Base-by-base conservation (phyloP, 2,113 vertebrate genomes). In the Trematomus loennbergii region DNA sequence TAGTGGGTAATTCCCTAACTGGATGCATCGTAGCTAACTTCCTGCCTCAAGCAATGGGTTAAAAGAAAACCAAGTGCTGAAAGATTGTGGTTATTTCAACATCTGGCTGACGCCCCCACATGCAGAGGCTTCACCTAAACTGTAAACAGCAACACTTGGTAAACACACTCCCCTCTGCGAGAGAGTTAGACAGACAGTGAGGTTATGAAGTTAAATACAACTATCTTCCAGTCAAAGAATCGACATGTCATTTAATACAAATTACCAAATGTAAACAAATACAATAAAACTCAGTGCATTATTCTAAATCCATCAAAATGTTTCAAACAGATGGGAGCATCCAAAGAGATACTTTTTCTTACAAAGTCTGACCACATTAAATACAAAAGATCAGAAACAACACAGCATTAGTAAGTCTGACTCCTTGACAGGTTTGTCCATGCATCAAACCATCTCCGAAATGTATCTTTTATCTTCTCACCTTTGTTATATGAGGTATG, bases 91-190 rank as follows among this genome's bases (percentile, higher is more conserved):
- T 78, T 81, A 82, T 72, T 67, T 79, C 52, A 85, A 88, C 89
- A 89, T 88, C 86, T 90, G 87, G 75, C 72, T 64, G 40, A 82
- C 73, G 16, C 81, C 70, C 68, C 64, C 86, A 43, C 68, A 75
- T 50, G 60, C 48, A 67, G 61, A 83, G 25, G 65, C 54, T 46
- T 60, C 5, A 13, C 53, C 2, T 64, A 58, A 72, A 72, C 60
- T 81, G 86, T 72, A 72, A 85, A 79, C 73, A 87, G 72, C 48
- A 76, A 66, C 18, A 52, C 48, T 74, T 48, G 25, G 50, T 76
- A 81, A 83, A 87, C 66, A 79, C 65, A 81, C 67, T 74, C 55
- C 49, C 55, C 55, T 83, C 12, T 63, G 54, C 0, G 22, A 60
- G 71, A 59, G 6, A 4, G 48, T 46, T 17, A 22, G 36, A 77